These are phyloP conservation scores for Psilopogon haemacephalus DNA, from an alignment of 2,113 vertebrate genomes.

Conservation along the genomic window DNA sequence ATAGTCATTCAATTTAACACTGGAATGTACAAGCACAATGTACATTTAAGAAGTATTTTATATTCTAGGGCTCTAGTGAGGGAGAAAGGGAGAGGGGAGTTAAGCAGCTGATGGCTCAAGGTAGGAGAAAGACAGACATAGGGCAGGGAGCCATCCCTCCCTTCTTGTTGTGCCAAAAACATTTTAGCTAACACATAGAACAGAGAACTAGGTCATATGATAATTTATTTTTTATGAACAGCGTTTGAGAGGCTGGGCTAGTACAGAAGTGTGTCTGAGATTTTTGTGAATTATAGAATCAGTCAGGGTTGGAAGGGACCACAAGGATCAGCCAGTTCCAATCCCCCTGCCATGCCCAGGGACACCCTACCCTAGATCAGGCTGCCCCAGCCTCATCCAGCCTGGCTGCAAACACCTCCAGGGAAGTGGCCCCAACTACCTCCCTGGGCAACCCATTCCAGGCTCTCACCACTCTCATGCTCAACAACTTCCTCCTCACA, in stretches of 20 bases:
- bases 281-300: no score
- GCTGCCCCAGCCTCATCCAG: no score
- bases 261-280: background rate
- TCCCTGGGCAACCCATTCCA: no score
- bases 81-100: background rate
- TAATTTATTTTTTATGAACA: background rate
- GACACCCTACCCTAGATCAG: no score
- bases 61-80: background rate
- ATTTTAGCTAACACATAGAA: background rate
- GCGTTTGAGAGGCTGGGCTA: conserved; percentile 5
- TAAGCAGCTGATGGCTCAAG: background rate
- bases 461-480: no score
- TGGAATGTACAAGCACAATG: background rate
- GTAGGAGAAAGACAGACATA: background rate
- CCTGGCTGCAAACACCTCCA: no score
- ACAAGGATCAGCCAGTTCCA: no score
- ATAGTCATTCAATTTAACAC: background rate
- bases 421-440: no score
- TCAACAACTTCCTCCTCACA: no score
- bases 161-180: background rate
- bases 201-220: conserved; percentile 12
- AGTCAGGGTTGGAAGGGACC: no score
- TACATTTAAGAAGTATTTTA: background rate
- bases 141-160: background rate
- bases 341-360: no score